These are phyloP conservation scores for Laterallus jamaicensis DNA, from an alignment of 2,113 vertebrate genomes.

Conservation along the genomic window DNA sequence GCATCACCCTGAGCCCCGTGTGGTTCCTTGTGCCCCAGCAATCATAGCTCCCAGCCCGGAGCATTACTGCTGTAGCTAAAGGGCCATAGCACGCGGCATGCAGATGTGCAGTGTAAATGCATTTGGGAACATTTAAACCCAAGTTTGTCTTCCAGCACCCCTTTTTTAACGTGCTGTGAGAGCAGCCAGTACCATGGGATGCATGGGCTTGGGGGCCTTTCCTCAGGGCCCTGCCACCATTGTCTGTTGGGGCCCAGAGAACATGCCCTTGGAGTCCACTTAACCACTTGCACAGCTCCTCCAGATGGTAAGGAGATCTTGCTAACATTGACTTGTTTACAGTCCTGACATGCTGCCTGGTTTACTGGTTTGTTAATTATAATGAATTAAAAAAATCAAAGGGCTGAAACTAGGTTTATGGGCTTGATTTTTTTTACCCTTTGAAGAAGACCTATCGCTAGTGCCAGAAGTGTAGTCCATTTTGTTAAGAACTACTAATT, in stretches of 20 bases:
- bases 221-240: fast-evolving
- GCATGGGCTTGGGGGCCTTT: not conserved
- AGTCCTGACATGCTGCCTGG: not conserved
- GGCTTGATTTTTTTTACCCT: not conserved
- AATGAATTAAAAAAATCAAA: not conserved
- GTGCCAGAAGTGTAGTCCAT: not conserved
- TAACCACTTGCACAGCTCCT: not conserved
- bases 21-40: not conserved
- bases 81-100: fast-evolving
- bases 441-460: not conserved
- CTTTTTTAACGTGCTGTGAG: not conserved
- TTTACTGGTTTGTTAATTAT: not conserved
- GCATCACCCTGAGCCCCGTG: not conserved
- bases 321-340: not conserved
- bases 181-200: not conserved
- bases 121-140: not conserved
- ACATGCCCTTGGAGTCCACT: not conserved
- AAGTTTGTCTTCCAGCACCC: not conserved
- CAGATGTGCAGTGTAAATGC: not conserved
- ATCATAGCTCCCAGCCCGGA: not conserved
- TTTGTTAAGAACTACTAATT: not conserved
- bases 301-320: not conserved
- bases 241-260: not conserved
- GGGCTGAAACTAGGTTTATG: not conserved
- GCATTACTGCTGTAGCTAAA: not conserved